phyloP scores from a whole-genome alignment of 2,888 invertebrate species.

The Prosapia bicincta region DNA sequence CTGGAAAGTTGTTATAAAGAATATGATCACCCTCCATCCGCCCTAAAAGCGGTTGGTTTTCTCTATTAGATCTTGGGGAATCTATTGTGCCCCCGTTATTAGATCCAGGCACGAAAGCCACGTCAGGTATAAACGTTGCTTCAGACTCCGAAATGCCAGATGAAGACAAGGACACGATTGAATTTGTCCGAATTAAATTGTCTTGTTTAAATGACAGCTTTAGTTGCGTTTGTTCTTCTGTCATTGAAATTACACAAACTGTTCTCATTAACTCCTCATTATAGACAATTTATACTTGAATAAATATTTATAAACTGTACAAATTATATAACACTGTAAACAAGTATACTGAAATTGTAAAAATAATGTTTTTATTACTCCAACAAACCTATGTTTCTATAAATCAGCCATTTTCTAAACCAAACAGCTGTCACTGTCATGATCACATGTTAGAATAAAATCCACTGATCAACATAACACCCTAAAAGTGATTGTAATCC shows the following conservation, averaged over 20 bases:
- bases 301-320: background rate
- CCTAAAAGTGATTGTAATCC: no score
- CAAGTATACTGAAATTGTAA: background rate
- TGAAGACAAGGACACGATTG: constrained; percentile 40
- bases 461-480: no score
- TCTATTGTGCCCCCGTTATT: constrained; percentile 66
- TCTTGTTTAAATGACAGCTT: constrained; percentile 37
- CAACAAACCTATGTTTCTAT: background rate
- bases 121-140: constrained; percentile 75
- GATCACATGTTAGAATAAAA: background rate
- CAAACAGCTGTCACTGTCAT: background rate
- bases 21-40: constrained; percentile 66
- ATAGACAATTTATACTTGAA: background rate
- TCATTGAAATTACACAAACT: constrained; percentile 37
- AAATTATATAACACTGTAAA: background rate
- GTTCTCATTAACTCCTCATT: background rate
- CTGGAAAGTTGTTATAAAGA: constrained; percentile 83
- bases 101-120: constrained; percentile 58
- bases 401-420: background rate
- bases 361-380: background rate
- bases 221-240: constrained; percentile 41
- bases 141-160: constrained; percentile 53
- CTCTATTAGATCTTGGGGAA: constrained; percentile 78
- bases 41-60: constrained; percentile 91
- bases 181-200: constrained; percentile 36